Percentiles rank a stretch among this genome's conserved stretches.
Conservation (phyloP, 2,797 vertebrate genomes). For the Cichlasoma orientale region DNA sequence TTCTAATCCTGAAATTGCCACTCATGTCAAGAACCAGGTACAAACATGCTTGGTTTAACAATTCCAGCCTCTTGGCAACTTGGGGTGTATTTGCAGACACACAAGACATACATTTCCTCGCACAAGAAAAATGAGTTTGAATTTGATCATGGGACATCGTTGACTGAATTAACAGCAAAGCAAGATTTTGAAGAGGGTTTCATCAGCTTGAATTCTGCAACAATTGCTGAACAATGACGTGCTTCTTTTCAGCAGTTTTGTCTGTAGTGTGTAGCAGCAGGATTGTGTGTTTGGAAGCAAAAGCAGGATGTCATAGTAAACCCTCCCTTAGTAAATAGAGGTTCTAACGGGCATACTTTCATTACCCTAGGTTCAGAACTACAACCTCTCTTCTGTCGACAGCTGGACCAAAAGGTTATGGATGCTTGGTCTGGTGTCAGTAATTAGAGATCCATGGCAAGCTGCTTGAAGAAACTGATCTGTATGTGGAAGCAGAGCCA, state of each 20-base stretch:
- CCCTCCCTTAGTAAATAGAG: conserved; percentile 63
- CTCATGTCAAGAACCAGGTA: conserved; percentile 61
- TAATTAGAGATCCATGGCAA: conserved; percentile 68
- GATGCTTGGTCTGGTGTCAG: conserved; percentile 45
- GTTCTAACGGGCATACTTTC: conserved; percentile 63
- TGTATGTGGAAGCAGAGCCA: conserved; percentile 30
- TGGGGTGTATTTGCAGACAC: conserved; percentile 15
- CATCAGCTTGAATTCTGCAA: conserved; percentile 6
- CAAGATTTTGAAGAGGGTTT: conserved; percentile 2
- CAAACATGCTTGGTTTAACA: conserved; percentile 54
- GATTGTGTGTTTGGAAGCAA: conserved; percentile 21
- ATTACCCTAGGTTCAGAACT: conserved; percentile 46
- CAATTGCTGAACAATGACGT: background rate
- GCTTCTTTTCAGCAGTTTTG: background rate
- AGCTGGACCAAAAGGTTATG: conserved; percentile 60
- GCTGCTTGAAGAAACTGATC: conserved; percentile 55
- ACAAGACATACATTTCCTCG: conserved; percentile 4
- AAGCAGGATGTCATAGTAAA: conserved; percentile 42
- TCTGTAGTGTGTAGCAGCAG: conserved; percentile 7
- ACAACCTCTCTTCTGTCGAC: conserved; percentile 47
- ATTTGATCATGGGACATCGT: background rate
- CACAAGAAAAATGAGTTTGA: background rate
- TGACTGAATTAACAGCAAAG: conserved; percentile 3
- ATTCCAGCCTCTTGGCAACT: conserved; percentile 42
- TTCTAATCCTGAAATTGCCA: conserved; percentile 72